Base-by-base conservation (phyloP, 2,888 invertebrate species). In the Drosophila prostipennis region DNA sequence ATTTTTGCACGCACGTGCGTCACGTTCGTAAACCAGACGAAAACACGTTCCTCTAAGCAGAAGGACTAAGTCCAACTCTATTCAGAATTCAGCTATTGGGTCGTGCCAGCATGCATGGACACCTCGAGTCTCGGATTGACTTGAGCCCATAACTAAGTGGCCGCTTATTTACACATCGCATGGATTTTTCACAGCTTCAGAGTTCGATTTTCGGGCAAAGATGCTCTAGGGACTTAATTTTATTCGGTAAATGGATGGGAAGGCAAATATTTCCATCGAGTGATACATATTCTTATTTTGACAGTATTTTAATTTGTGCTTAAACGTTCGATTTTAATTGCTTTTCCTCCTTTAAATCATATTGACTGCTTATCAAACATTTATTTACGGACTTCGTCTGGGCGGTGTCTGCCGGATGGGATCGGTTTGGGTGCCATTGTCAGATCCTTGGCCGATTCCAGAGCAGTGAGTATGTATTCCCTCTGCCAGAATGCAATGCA, bases 311-410 rank as follows among this genome's bases (percentile, higher is more conserved):
- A 69, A 48, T 48, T 67, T 70, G 40, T 23, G 23, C 7, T 54
- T 68, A 39, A 54, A 46, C 48, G 32, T 14, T 54, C n/a, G 32
- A 36, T 29, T 68, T 68, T 54, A 68, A 68, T 65, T 65, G 69
- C 37, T 69, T 46, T 39, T 37, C 10, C 11, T 8, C 40, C 23
- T 14, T 40, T 49, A 39, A 57, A 58, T 43, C 56, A 51, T 26
- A 76, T 78, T 60, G 64, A 76, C 71, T 80, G 80, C 74, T 76
- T 82, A 82, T 83, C 86, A 87, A 87, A 82, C 73, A 83, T 82
- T 80, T 86, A 87, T 83, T 87, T 83, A 80, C 80, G 69, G 75
- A 45, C 73, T 75, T 45, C 63, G 68, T 73, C 26, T 36, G 60
- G 64, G 16, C 37, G 49, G 34, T 29, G 68, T 70, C 37, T 49